Conservation (phyloP, 2,113 vertebrate genomes). For the Silurus meridionalis region DNA sequence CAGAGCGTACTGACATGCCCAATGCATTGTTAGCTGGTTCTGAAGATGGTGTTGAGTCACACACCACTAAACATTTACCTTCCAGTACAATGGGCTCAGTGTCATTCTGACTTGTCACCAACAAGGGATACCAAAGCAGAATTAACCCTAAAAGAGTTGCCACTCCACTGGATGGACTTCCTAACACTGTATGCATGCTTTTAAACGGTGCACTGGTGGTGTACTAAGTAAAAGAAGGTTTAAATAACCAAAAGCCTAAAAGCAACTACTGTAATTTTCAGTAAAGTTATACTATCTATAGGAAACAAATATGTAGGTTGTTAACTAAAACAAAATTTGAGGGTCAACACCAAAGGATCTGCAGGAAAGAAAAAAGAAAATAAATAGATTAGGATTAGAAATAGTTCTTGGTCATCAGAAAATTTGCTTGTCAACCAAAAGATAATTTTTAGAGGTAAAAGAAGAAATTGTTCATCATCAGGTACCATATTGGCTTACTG, state of each 20-base stretch:
- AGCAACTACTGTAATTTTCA: slow-evolving; percentile 28
- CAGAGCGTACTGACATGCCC: slow-evolving; percentile 77
- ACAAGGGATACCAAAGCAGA: slow-evolving; percentile 60
- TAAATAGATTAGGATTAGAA: background rate
- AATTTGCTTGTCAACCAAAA: slow-evolving; percentile 24
- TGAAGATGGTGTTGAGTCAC: slow-evolving; percentile 77
- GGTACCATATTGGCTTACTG: slow-evolving; percentile 68
- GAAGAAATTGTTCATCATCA: slow-evolving; percentile 53
- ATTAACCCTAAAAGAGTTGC: slow-evolving; percentile 55
- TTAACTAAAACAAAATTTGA: slow-evolving; percentile 46
- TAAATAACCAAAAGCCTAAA: background rate
- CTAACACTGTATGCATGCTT: slow-evolving; percentile 56
- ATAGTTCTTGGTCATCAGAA: background rate
- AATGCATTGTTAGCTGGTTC: slow-evolving; percentile 73
- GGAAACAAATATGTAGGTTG: slow-evolving; percentile 41
- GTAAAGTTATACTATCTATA: slow-evolving; percentile 39
- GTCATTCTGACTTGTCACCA: slow-evolving; percentile 73
- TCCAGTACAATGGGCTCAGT: slow-evolving; percentile 79
- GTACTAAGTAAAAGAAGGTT: background rate
- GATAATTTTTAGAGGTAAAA: slow-evolving; percentile 26
- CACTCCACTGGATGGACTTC: slow-evolving; percentile 34
- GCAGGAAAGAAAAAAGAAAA: slow-evolving; percentile 43
- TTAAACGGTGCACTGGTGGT: slow-evolving; percentile 10
- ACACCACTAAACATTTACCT: slow-evolving; percentile 79
- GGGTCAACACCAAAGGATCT: slow-evolving; percentile 57